Evolutionary conservation across 2,797 vertebrate species (phyloP), one percentile per base, ranked within the genome.

Genomic region (Chiloscyllium punctatum): DNA sequence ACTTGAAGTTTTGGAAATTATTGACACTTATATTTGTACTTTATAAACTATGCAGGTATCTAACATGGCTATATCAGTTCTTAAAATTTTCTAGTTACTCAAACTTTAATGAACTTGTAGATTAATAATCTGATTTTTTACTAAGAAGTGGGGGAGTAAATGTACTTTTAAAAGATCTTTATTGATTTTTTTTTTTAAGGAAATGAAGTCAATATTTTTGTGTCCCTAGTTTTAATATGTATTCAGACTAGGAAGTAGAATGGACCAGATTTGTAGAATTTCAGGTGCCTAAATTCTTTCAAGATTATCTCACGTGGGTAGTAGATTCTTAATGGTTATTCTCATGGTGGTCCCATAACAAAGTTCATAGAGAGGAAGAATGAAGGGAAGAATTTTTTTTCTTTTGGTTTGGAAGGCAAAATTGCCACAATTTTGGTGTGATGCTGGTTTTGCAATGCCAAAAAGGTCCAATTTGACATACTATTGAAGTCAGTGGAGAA

Each of bases 191-290:
- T 68, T 62, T 66, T 27, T 8, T 23, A 48, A 25, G 42, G n/a
- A n/a, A 69, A 69, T 69, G n/a, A 92, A 92, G 69, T 92, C n/a
- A 42, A 23, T 92, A 92, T 92, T 92, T 91, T 91, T 66, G 88
- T 33, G 88, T 66, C 88, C 88, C 88, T 42, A 23, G 23, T 7
- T 71, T 51, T 72, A 51, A 33, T 74, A 51, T 48, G 51, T 51
- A 13, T 62, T 33, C 87, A 90, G 53, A 90, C 15, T 90, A 90
- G 91, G 37, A 74, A 94, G 1, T 74, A 53, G 42, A 6, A 51
- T 53, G 25, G 69, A 11, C 69, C 27, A 72, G 30, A 18, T 94
- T 74, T 94, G 37, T 11, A 33, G 11, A 33, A 4, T 51, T 94
- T 72, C 69, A 72, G 68, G 18, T 13, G n/a, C 25, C 37, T 27